A percentile compares a stretch with the other conserved stretches of the same genome.
These are phyloP conservation scores for Onychomys torridus DNA, from an alignment of 2,797 vertebrate genomes.

Conservation along the genomic window DNA sequence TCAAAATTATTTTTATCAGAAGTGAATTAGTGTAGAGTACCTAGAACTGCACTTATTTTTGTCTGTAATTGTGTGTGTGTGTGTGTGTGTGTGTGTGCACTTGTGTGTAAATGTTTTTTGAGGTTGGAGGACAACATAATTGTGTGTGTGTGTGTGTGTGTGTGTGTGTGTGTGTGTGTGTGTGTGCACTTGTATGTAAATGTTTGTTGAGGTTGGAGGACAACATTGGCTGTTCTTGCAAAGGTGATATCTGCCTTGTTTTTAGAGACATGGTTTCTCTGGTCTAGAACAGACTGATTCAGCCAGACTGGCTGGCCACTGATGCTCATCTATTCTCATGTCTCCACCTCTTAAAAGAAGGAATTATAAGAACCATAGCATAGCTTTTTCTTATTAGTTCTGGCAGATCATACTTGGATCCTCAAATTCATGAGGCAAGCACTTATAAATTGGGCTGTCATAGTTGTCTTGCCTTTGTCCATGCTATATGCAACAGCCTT, in stretches of 20 bases:
- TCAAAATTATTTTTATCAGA: constrained; percentile 1
- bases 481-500: background rate
- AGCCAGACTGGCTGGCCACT: too few species aligned
- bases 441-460: background rate
- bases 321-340: accelerated
- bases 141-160: too few species aligned
- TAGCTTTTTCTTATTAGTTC: background rate
- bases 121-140: background rate
- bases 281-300: background rate
- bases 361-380: background rate
- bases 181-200: background rate
- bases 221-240: too few species aligned
- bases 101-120: background rate
- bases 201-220: background rate
- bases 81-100: background rate
- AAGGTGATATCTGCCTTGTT: background rate
- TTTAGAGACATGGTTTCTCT: background rate
- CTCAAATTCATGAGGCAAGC: background rate
- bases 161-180: too few species aligned
- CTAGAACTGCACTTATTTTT: background rate
- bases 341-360: background rate
- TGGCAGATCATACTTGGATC: background rate
- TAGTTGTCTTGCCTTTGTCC: background rate
- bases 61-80: background rate
- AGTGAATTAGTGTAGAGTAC: background rate